Conservation (phyloP, 2,797 vertebrate species). For the Anabacerthia variegaticeps region DNA sequence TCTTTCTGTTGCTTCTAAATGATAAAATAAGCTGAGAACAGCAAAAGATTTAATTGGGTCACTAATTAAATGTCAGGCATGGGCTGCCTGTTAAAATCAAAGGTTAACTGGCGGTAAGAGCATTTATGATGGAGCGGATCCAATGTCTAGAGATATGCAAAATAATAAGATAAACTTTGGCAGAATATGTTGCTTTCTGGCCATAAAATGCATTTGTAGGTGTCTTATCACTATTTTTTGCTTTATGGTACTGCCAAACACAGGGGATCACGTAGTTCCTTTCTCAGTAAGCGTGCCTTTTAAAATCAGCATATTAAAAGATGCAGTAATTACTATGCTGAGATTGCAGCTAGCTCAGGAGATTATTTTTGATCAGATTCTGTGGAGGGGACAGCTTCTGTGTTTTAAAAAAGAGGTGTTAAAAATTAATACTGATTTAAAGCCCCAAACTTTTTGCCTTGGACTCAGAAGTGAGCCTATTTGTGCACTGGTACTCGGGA, state of each 20-base stretch:
- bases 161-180: neutral
- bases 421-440: neutral
- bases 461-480: neutral
- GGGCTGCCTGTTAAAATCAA: conserved; percentile 73
- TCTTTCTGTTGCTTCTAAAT: conserved; percentile 63
- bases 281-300: neutral
- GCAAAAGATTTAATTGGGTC: conserved; percentile 83
- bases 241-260: neutral
- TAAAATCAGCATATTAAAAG: neutral
- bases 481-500: neutral
- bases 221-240: neutral
- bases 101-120: conserved; percentile 77
- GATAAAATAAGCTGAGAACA: conserved; percentile 76
- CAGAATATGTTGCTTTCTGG: neutral
- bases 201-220: neutral
- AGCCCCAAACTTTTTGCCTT: neutral
- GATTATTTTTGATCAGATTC: neutral
- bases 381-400: neutral
- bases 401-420: neutral
- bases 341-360: neutral
- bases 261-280: neutral
- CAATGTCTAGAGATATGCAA: neutral
- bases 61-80: conserved; percentile 88
- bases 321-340: neutral
- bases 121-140: neutral